Percentiles rank a stretch among this genome's conserved stretches.
These are phyloP conservation scores for Zoanthus sociatus DNA, from an alignment of 92 coral and sea anemone genomes.

Conservation along the genomic window DNA sequence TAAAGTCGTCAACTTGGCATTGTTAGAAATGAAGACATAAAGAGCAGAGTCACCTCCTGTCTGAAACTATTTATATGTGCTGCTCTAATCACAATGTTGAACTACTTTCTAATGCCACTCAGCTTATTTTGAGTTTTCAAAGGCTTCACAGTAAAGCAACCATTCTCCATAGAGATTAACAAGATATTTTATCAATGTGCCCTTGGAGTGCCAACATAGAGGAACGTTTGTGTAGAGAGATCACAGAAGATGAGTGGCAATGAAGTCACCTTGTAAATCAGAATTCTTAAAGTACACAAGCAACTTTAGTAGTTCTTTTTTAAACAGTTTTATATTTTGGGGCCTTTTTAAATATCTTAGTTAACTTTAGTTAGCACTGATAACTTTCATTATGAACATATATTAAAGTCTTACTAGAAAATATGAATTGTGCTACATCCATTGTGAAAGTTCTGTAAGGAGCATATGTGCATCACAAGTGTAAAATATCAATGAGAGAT, in stretches of 20 bases:
- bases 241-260: neutral
- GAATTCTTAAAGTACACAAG: neutral
- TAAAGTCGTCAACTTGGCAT: no score
- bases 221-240: neutral
- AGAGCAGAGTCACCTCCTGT: no score
- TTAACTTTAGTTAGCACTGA: neutral
- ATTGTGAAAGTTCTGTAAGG: no score
- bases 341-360: neutral
- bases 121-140: no score
- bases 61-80: no score
- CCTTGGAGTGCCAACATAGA: neutral
- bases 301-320: neutral
- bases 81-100: no score
- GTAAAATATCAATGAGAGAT: no score
- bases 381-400: neutral
- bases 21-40: no score
- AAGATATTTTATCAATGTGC: neutral
- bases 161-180: neutral
- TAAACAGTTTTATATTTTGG: neutral
- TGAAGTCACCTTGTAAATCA: neutral
- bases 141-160: no score
- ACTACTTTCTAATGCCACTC: no score
- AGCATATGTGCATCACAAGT: no score
- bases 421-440: no score
- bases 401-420: neutral